A percentile compares a stretch with the other conserved stretches of the same genome.
Evolutionary conservation across 2,113 vertebrate species (phyloP).

Genomic region (Coreoperca whiteheadi): DNA sequence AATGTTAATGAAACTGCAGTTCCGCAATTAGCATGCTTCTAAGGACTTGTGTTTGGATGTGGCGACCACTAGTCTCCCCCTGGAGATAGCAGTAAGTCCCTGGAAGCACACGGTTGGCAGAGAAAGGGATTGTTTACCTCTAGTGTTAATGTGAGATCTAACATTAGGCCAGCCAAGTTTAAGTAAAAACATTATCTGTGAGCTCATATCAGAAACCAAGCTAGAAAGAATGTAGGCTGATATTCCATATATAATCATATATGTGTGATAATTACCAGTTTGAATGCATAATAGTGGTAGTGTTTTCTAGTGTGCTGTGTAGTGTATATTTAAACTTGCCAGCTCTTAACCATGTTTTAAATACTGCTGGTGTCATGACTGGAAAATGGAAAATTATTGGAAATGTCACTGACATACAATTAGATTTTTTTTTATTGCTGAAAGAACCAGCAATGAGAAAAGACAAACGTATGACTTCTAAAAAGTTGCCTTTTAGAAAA

Average conservation of each 20-base stretch:
- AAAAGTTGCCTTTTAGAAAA: background rate
- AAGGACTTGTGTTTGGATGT: conserved; percentile 50
- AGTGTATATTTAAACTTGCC: background rate
- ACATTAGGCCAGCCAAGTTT: background rate
- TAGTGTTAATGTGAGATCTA: conserved; percentile 3
- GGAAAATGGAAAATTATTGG: too few species aligned
- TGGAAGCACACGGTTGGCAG: conserved; percentile 43
- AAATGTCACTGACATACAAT: background rate
- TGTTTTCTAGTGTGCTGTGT: background rate
- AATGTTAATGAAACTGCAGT: conserved; percentile 73
- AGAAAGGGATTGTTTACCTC: conserved; percentile 43
- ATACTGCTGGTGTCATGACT: background rate
- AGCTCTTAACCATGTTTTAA: background rate
- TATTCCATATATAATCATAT: background rate
- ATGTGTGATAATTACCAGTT: background rate
- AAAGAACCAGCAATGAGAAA: background rate
- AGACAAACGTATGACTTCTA: background rate
- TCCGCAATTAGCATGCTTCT: conserved; percentile 71
- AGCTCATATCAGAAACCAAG: background rate
- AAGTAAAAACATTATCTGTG: background rate
- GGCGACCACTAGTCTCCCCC: conserved; percentile 39
- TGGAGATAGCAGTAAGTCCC: conserved; percentile 39
- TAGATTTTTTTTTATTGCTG: background rate
- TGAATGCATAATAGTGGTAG: background rate
- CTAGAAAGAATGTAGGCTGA: background rate